Base-by-base conservation (phyloP, 2,888 invertebrate species). In the Bombylius discolor region DNA sequence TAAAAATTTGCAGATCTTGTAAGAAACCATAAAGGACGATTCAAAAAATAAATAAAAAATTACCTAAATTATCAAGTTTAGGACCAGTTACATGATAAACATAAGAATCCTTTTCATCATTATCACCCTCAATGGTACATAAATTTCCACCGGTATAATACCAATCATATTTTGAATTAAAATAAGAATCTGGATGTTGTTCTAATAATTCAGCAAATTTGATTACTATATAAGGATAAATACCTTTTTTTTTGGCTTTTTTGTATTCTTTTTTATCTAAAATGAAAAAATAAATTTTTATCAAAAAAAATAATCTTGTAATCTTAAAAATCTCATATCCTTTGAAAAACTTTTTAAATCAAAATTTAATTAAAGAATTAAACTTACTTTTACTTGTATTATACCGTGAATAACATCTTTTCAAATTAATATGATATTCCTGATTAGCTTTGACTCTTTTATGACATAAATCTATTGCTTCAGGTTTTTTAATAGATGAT, bases 91-190 rank as follows among this genome's bases (percentile, higher is more conserved):
- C 14, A 47, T 47, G 47, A 23, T 8, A 23, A 23, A 47, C 5
- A 47, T 47, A 47, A 5, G 5, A 4, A 4, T 42, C 12, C 8
- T 42, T 42, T 1, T 8, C 5, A 8, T 36, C 7, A 9, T 6
- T 8, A 36, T 8, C 4, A 42, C 11, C 12, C 4, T 42, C 11
- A 11, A 11, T 11, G 1, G 11, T 4, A 54, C 62, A 62, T 2
- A 73, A 58, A 62, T 69, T 72, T 9, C 73, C 73, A 4, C 70
- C 70, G 0, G 70, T 70, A 55, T 68, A 73, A 48, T 71, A 72
- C 58, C 68, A 72, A 56, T 73, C 73, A 49, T 70, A 71, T 48
- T 66, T 66, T 5, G 66, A 64, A 12, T 63, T 60, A 51, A 73
- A 73, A 49, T 62, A 69, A 0, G 64, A 53, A 59, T 69, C 68